Evolutionary conservation across 1,140 invertebrate species (phyloP).

Genomic region (Macrobrachium rosenbergii): DNA sequence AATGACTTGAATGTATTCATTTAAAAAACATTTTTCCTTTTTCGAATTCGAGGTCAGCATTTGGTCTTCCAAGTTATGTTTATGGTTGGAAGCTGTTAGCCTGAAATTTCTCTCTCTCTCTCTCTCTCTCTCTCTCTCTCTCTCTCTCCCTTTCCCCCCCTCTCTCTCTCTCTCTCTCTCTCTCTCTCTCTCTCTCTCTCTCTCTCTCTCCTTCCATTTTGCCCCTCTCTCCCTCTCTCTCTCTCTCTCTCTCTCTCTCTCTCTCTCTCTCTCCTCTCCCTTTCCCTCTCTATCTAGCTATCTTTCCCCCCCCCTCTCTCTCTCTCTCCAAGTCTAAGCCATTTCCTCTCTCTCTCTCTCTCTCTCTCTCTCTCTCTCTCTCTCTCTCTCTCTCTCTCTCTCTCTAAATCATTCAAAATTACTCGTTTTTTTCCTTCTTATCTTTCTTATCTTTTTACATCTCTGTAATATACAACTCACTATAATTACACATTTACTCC

Average conservation of each 20-base stretch:
- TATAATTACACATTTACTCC: slow-evolving; percentile 38
- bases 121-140: slow-evolving; percentile 8
- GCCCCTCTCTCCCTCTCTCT: no score
- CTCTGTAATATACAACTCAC: neutral
- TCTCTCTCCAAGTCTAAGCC: slow-evolving; percentile 21
- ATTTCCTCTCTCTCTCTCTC: neutral
- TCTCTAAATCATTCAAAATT: neutral
- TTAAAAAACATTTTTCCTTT: no score
- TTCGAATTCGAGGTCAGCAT: no score
- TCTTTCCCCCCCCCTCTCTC: neutral
- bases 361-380: neutral
- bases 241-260: neutral
- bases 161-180: neutral
- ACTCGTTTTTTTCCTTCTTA: no score
- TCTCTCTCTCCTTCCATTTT: no score
- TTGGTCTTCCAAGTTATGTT: no score
- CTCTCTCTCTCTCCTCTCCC: slow-evolving; percentile 18
- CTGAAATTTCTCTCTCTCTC: neutral
- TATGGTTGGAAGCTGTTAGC: no score
- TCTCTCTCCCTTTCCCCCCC: neutral
- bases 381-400: slow-evolving; percentile 8
- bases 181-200: neutral
- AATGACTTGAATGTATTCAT: no score
- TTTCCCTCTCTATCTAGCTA: no score
- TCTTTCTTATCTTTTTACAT: neutral